Base-by-base conservation (phyloP, 1,140 invertebrate species). In the Drosophila hydei region DNA sequence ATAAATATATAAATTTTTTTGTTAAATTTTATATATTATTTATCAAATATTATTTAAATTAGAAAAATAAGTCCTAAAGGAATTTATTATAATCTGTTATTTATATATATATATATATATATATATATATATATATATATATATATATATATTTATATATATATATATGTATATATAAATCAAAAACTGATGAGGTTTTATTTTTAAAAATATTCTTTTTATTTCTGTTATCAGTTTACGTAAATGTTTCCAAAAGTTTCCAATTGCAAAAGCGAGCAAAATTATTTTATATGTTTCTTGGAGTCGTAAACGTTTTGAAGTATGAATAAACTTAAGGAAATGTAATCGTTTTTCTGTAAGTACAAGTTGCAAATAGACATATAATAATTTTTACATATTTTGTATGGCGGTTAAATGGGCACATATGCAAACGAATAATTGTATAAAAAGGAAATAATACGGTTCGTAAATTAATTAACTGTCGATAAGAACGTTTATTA, bases 211-310 rank as follows among this genome's bases (percentile, higher is more conserved):
- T 16, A 6, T 25, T 4, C 1, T 11, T 50, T 47, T 38, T 50
- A 30, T 48, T 48, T 21, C 9, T n/a, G 14, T 43, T 62, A 18
- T 19, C 30, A 12, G 9, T 12, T 33, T 1, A 52, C 25, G 36
- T 2, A 33, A 51, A 63, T 63, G 40, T 33, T 18, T n/a, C n/a
- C n/a, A n/a, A n/a, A 45, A 54, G 25, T 33, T 30, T 63, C 50
- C 23, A 30, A 63, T 54, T 52, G 25, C 60, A 63, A 36, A 43
- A 27, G 12, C 14, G 14, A n/a, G 18, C 0, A 43, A 43, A 2
- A 12, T 9, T 9, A 3, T 19, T 43, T 43, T 8, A 2, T 18
- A 43, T 43, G 19, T 0, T 42, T 0, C 16, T 19, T 18, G 19
- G 14, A 43, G 40, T 16, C 11, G 4, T 2, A 18, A 18, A 42